These are phyloP conservation scores for Chrosomus eos DNA, from an alignment of 2,797 vertebrate genomes.

Conservation along the genomic window DNA sequence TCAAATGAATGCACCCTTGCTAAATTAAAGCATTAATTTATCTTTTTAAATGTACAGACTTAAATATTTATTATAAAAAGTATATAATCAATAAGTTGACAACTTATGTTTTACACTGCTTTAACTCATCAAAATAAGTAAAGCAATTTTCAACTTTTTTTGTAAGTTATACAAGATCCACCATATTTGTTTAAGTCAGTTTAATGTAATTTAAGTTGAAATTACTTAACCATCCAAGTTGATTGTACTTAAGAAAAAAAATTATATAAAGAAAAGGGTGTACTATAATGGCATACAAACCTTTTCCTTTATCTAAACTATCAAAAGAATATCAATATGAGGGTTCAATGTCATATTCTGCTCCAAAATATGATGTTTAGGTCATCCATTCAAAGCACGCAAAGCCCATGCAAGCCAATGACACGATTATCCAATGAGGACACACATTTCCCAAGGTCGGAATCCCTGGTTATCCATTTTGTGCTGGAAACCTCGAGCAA, in stretches of 20 bases:
- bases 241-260: too few relatives aligned
- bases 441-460: background rate
- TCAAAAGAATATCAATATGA: background rate
- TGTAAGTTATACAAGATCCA: too few relatives aligned
- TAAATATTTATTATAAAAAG: too few relatives aligned
- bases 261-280: too few relatives aligned
- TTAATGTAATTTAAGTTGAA: too few relatives aligned
- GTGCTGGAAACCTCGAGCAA: conserved; percentile 13
- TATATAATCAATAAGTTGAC: too few relatives aligned
- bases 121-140: too few relatives aligned
- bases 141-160: too few relatives aligned
- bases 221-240: too few relatives aligned
- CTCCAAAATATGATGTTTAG: background rate
- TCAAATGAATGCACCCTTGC: background rate
- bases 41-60: too few relatives aligned
- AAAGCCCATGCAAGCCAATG: background rate
- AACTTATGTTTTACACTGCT: too few relatives aligned
- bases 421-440: background rate
- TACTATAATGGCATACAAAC: background rate
- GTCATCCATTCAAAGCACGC: background rate
- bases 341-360: background rate
- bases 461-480: conserved; percentile 12
- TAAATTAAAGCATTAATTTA: background rate
- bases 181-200: too few relatives aligned
- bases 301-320: background rate